Conservation (phyloP, 2,888 invertebrate species). For the Parnassius orleans region DNA sequence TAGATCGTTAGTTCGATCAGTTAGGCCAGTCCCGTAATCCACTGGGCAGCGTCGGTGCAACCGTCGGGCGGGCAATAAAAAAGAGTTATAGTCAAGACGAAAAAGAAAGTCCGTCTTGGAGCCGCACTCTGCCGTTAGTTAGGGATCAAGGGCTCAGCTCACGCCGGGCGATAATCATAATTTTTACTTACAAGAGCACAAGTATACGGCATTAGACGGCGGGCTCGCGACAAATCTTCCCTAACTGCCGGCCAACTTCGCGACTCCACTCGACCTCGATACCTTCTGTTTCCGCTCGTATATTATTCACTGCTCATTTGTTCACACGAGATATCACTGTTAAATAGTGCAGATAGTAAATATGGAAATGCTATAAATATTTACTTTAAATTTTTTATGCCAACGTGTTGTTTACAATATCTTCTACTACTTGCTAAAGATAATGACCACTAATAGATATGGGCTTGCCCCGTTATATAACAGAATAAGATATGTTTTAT, state of each 20-base stretch:
- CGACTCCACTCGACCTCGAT: slow-evolving; percentile 55
- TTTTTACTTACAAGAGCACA: slow-evolving; percentile 79
- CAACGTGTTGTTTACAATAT: no score
- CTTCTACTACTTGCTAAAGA: no score
- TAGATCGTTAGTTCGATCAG: slow-evolving; percentile 36
- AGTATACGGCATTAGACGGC: slow-evolving; percentile 69
- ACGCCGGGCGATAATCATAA: slow-evolving; percentile 79
- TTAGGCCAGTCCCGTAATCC: slow-evolving; percentile 59
- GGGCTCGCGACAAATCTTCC: slow-evolving; percentile 75
- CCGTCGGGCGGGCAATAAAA: slow-evolving; percentile 71
- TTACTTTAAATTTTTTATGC: no score
- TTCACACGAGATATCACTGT: slow-evolving; percentile 50
- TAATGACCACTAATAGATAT: no score
- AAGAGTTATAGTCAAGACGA: slow-evolving; percentile 80
- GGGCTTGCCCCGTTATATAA: no score
- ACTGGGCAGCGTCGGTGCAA: slow-evolving; percentile 62
- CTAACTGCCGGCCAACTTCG: slow-evolving; percentile 76
- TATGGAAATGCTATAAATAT: no score
- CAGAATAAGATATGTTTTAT: no score
- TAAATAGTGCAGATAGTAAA: slow-evolving; percentile 6
- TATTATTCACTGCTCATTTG: slow-evolving; percentile 46
- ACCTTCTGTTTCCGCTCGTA: slow-evolving; percentile 40
- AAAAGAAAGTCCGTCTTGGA: slow-evolving; percentile 75
- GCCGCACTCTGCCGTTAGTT: slow-evolving; percentile 67
- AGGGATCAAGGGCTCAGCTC: slow-evolving; percentile 77